These are phyloP conservation scores for Drosophila tanythrix DNA, from an alignment of 2,888 invertebrate species.

Conservation along the genomic window DNA sequence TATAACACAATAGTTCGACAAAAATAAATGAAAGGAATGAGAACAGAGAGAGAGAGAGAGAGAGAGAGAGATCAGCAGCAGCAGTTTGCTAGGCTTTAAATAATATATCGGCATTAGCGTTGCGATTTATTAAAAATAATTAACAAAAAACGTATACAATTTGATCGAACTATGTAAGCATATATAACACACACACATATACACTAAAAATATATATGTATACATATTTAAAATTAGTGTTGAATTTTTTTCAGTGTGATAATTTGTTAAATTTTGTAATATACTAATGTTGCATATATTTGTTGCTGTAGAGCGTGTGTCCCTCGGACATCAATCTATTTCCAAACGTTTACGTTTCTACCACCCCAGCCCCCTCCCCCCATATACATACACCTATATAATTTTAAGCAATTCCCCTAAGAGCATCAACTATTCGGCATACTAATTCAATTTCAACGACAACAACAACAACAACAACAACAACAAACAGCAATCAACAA, in stretches of 20 bases:
- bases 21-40: slow-evolving; percentile 9
- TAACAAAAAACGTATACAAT: slow-evolving; percentile 64
- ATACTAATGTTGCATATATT: slow-evolving; percentile 63
- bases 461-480: slow-evolving; percentile 5
- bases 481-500: not conserved
- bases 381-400: slow-evolving; percentile 11
- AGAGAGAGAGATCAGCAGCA: slow-evolving; percentile 26
- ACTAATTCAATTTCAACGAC: slow-evolving; percentile 17
- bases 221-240: slow-evolving; percentile 67
- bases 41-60: too few species aligned
- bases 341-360: slow-evolving; percentile 33
- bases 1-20: slow-evolving; percentile 42
- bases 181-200: slow-evolving; percentile 35
- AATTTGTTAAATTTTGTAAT: slow-evolving; percentile 75
- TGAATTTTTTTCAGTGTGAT: slow-evolving; percentile 80
- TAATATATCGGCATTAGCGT: slow-evolving; percentile 50
- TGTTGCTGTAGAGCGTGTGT: slow-evolving; percentile 61
- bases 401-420: slow-evolving; percentile 8
- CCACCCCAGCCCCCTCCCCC: not conserved
- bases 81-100: slow-evolving; percentile 66
- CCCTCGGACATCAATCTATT: slow-evolving; percentile 33
- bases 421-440: slow-evolving; percentile 15
- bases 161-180: slow-evolving; percentile 56
- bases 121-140: slow-evolving; percentile 32
- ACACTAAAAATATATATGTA: slow-evolving; percentile 39